phyloP scores from a whole-genome alignment of 92 coral and sea anemone genomes.

The Epizoanthus rinbou region DNA sequence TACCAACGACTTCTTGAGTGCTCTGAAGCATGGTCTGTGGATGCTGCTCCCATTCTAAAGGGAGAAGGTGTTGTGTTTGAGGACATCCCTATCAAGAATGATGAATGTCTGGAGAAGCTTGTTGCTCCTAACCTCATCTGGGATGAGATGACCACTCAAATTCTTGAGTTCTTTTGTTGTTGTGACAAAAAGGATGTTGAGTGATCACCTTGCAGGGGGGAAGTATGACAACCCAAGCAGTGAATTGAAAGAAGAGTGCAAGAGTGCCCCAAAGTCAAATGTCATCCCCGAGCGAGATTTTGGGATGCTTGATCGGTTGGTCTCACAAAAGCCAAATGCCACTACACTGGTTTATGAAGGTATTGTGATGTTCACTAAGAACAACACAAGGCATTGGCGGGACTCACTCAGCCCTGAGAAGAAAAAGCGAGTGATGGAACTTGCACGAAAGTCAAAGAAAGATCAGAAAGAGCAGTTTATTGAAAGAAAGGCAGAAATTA shows the following conservation, averaged over 20 bases:
- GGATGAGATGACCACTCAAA: constrained; percentile 35
- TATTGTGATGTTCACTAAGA: constrained; percentile 35
- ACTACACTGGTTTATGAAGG: constrained; percentile 27
- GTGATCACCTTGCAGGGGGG: constrained; percentile 36
- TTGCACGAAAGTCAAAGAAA: not conserved
- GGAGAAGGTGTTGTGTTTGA: constrained; percentile 26
- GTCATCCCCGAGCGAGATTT: not conserved
- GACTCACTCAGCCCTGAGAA: not conserved
- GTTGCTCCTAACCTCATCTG: not conserved
- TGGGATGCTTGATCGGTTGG: not conserved
- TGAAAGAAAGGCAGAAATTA: not conserved
- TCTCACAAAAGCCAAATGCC: constrained; percentile 31
- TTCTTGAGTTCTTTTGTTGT: constrained; percentile 40
- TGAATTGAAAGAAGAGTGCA: not conserved
- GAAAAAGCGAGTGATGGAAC: not conserved
- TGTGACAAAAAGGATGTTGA: constrained; percentile 24
- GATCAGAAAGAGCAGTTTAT: not conserved
- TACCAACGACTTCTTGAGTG: constrained; percentile 39
- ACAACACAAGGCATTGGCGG: constrained; percentile 37
- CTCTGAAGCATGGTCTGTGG: constrained; percentile 42
- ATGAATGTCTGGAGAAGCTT: constrained; percentile 16
- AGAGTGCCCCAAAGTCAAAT: constrained; percentile 40
- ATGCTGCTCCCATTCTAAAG: constrained; percentile 24
- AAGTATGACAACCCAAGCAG: constrained; percentile 33
- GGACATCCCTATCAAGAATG: constrained; percentile 6